Evolutionary conservation across 2,888 invertebrate species (phyloP).

Genomic region (Coelinius sp.): DNA sequence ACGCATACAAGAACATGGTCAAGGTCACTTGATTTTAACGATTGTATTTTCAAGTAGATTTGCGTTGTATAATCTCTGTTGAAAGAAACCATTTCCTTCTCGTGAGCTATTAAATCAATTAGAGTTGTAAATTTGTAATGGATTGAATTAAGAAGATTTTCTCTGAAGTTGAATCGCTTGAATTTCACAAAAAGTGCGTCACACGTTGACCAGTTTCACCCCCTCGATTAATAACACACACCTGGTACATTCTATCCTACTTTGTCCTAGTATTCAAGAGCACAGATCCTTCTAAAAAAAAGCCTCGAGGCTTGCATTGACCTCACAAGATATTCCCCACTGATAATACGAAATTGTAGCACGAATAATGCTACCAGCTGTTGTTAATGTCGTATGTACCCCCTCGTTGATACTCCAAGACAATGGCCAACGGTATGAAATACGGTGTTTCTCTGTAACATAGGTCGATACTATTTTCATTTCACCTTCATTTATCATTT

Average conservation of each 20-base stretch:
- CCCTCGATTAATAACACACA: neutral
- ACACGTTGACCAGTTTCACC: neutral
- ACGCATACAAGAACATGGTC: neutral
- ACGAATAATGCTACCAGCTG: conserved; percentile 24
- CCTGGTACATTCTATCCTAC: neutral
- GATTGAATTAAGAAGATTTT: neutral
- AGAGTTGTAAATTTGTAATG: neutral
- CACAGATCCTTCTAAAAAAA: neutral
- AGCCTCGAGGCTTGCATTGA: conserved; percentile 3
- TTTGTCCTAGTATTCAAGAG: neutral
- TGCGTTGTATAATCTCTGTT: neutral
- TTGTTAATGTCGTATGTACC: conserved; percentile 19
- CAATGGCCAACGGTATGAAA: conserved; percentile 25
- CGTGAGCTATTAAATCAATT: neutral
- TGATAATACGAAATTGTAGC: conserved; percentile 25
- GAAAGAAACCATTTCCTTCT: neutral
- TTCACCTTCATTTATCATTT: neutral
- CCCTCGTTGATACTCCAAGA: conserved; percentile 12
- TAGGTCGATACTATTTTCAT: neutral
- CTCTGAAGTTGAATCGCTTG: neutral
- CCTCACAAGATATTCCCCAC: neutral
- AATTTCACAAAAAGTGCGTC: neutral
- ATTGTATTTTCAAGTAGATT: neutral
- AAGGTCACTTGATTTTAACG: conserved; percentile 23
- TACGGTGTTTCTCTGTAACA: conserved; percentile 6